Percentiles rank a stretch among this genome's conserved stretches.
Evolutionary conservation across 2,113 vertebrate genomes (phyloP).

Genomic region (Sander vitreus): DNA sequence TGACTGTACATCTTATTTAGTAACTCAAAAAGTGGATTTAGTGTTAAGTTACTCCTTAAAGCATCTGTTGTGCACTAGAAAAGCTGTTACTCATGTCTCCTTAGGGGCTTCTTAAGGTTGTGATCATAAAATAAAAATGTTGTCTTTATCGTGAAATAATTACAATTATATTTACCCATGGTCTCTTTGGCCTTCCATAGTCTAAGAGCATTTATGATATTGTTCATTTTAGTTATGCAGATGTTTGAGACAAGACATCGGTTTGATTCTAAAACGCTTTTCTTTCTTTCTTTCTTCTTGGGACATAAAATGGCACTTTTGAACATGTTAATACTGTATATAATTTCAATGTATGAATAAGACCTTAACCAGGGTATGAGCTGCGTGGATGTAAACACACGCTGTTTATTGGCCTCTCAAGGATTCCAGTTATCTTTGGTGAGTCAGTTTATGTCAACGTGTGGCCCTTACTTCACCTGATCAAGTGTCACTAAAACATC

Average conservation of each 20-base stretch:
- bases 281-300: neutral
- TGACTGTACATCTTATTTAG: neutral
- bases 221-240: neutral
- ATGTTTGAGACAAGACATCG: neutral
- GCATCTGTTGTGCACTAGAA: neutral
- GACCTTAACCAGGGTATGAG: constrained; percentile 50
- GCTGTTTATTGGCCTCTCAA: constrained; percentile 77
- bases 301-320: neutral
- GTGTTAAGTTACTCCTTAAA: neutral
- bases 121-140: neutral
- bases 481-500: constrained; percentile 68
- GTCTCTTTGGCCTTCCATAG: neutral
- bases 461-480: constrained; percentile 70
- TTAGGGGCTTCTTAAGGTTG: neutral
- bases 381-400: constrained; percentile 73
- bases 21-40: neutral
- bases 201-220: neutral
- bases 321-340: neutral
- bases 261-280: neutral
- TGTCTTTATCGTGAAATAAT: neutral
- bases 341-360: neutral
- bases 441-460: constrained; percentile 72
- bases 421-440: constrained; percentile 85
- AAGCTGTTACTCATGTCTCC: neutral
- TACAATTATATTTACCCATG: neutral